Evolutionary conservation across 2,797 vertebrate species (phyloP).

Genomic region (Synaphobranchus kaupii): DNA sequence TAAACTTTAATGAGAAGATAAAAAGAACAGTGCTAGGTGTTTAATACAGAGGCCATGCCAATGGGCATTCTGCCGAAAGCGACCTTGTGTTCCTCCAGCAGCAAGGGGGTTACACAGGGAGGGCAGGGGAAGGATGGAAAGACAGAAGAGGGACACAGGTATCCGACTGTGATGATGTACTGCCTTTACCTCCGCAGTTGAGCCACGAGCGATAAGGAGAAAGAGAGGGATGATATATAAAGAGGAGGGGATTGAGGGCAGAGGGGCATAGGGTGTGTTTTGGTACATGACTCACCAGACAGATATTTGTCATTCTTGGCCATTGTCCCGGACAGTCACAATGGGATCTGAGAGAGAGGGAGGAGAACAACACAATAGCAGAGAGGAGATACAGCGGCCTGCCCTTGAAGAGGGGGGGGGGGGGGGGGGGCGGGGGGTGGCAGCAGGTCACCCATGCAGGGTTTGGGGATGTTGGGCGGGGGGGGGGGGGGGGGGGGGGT

Average conservation of each 20-base stretch:
- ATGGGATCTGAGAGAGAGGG: constrained; percentile 36
- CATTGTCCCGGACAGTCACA: constrained; percentile 62
- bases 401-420: constrained; percentile 1
- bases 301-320: constrained; percentile 70
- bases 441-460: constrained; percentile 24
- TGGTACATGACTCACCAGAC: constrained; percentile 55
- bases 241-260: constrained; percentile 53
- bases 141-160: not conserved
- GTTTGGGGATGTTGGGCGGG: constrained; percentile 23
- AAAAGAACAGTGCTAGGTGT: constrained; percentile 18
- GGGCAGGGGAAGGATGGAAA: not conserved
- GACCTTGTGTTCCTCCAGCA: constrained; percentile 33
- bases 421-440: not conserved
- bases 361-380: constrained; percentile 27
- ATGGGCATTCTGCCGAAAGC: constrained; percentile 12
- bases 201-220: constrained; percentile 25
- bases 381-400: constrained; percentile 28
- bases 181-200: not conserved
- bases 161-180: constrained; percentile 10
- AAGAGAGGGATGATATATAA: constrained; percentile 20
- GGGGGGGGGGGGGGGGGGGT: constrained; percentile 24
- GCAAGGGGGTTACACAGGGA: constrained; percentile 3
- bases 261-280: constrained; percentile 54
- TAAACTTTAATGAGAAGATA: constrained; percentile 30
- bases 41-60: constrained; percentile 20